Evolutionary conservation across 2,888 invertebrate genomes (phyloP).

Genomic region (Platynereis dumerilii): DNA sequence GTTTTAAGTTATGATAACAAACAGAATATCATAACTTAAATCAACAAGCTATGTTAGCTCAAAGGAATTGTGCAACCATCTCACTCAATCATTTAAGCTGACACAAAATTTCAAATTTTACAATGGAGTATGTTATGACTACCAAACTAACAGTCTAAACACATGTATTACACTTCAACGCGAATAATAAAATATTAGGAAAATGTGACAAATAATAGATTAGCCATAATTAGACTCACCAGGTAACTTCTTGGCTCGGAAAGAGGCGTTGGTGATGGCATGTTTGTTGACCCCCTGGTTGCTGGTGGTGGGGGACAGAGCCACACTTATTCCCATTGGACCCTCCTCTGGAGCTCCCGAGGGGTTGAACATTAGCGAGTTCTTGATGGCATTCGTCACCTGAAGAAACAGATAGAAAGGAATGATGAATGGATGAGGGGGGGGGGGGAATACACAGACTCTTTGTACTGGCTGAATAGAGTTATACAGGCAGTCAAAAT

Average conservation of each 20-base stretch:
- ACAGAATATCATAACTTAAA: too few species aligned
- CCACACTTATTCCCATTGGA: slow-evolving; percentile 82
- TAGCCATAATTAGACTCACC: slow-evolving; percentile 50
- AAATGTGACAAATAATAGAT: too few species aligned
- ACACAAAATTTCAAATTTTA: too few species aligned
- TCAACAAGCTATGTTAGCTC: too few species aligned
- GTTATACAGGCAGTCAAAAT: neutral
- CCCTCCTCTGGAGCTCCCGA: slow-evolving; percentile 82
- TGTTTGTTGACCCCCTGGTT: slow-evolving; percentile 70
- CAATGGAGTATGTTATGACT: too few species aligned
- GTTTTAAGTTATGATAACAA: too few species aligned
- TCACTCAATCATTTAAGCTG: too few species aligned
- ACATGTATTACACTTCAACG: too few species aligned
- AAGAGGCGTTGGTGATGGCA: slow-evolving; percentile 98
- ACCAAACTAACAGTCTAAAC: too few species aligned
- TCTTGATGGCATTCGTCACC: slow-evolving; percentile 70
- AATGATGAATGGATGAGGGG: neutral
- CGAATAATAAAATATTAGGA: too few species aligned
- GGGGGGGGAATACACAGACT: neutral
- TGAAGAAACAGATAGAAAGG: too few species aligned
- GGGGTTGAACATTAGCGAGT: slow-evolving; percentile 81
- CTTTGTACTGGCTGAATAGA: neutral
- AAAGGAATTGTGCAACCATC: too few species aligned
- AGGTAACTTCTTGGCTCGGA: slow-evolving; percentile 94
- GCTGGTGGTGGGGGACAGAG: slow-evolving; percentile 65